These are phyloP conservation scores for Yasuhikotakia modesta DNA, from an alignment of 2,797 vertebrate species.

Conservation along the genomic window DNA sequence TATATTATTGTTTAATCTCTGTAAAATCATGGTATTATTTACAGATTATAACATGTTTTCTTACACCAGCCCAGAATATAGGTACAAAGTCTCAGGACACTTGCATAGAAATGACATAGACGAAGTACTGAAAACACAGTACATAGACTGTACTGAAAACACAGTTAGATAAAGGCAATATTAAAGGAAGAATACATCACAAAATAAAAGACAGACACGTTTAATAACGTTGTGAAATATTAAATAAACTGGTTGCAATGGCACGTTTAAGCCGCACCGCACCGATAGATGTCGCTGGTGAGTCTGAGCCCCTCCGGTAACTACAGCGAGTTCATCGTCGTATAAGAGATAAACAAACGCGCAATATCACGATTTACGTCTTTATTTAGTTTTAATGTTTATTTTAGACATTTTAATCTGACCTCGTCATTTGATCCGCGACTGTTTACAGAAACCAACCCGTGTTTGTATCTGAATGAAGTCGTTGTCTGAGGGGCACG, in stretches of 20 bases:
- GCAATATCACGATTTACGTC: conserved; percentile 25
- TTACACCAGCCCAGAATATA: not conserved
- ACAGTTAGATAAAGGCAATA: too few relatives aligned
- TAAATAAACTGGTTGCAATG: not conserved
- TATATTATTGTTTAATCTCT: not conserved
- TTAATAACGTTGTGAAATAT: not conserved
- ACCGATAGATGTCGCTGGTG: conserved; percentile 47
- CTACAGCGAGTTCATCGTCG: conserved; percentile 26
- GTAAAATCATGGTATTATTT: too few relatives aligned
- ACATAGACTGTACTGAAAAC: too few relatives aligned
- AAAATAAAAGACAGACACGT: not conserved
- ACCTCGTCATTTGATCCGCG: not conserved
- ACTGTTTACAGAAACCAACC: not conserved
- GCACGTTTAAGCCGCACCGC: not conserved
- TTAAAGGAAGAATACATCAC: not conserved
- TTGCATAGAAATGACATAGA: not conserved
- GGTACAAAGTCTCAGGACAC: too few relatives aligned
- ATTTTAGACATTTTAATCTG: not conserved
- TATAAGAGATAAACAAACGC: conserved; percentile 74
- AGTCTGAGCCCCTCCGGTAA: conserved; percentile 41
- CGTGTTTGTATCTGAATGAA: conserved; percentile 44
- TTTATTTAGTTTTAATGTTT: not conserved
- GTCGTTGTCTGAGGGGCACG: conserved; percentile 59
- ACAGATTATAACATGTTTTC: not conserved
- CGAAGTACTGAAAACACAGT: too few relatives aligned